phyloP scores from a whole-genome alignment of 2,797 vertebrate genomes.

The Brotula barbata region DNA sequence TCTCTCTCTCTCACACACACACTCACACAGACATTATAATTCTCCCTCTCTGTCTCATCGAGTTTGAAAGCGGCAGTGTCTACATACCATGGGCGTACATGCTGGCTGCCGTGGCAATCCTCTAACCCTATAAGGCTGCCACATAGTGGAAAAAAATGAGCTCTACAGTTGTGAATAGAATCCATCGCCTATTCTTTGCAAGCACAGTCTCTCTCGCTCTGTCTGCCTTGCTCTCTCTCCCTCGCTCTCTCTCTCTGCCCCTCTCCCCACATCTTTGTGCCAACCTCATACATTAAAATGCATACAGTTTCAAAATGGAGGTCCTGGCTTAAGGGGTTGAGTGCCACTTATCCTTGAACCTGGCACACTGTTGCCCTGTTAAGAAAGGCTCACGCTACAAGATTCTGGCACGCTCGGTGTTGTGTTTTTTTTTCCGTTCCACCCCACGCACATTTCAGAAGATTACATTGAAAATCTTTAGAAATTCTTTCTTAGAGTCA shows the following conservation, averaged over 20 bases:
- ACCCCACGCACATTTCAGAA: constrained; percentile 59
- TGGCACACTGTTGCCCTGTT: constrained; percentile 52
- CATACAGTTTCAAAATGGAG: constrained; percentile 70
- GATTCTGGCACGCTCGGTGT: too few relatives aligned
- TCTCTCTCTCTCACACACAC: constrained; percentile 18
- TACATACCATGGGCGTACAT: constrained; percentile 74
- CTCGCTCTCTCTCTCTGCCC: constrained; percentile 37
- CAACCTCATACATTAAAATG: constrained; percentile 71
- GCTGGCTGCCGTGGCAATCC: constrained; percentile 76
- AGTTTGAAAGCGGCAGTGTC: constrained; percentile 67
- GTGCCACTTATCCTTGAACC: constrained; percentile 67
- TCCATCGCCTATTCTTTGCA: constrained; percentile 63
- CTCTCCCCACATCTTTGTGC: constrained; percentile 43
- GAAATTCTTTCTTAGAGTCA: constrained; percentile 34
- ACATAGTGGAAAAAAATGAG: constrained; percentile 62
- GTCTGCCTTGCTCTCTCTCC: constrained; percentile 23
- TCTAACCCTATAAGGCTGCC: constrained; percentile 60
- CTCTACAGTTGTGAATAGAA: constrained; percentile 74
- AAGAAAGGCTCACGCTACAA: constrained; percentile 31
- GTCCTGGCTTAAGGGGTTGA: constrained; percentile 63
- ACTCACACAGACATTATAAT: constrained; percentile 37
- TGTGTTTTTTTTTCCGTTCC: too few relatives aligned
- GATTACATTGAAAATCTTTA: constrained; percentile 50
- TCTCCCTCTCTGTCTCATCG: constrained; percentile 36
- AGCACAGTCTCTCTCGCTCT: constrained; percentile 32